Evolutionary conservation across 2,797 vertebrate genomes (phyloP).

Genomic region (Clarias laeviceps): DNA sequence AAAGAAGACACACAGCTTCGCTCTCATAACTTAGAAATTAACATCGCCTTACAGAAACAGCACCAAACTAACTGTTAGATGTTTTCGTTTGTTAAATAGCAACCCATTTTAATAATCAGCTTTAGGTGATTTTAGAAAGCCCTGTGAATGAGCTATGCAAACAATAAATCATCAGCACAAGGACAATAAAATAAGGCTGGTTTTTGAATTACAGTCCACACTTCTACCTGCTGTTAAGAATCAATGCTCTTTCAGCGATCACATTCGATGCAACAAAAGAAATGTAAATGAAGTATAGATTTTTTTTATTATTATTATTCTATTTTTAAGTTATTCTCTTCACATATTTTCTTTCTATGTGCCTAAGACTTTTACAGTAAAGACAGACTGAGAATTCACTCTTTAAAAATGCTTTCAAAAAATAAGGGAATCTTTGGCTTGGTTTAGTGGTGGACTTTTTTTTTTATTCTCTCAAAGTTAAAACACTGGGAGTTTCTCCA

Average conservation of each 20-base stretch:
- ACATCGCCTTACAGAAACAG: too few species aligned
- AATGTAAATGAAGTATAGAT: neutral
- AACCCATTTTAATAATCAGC: neutral
- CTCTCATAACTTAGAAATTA: too few species aligned
- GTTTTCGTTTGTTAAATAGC: neutral
- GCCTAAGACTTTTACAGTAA: neutral
- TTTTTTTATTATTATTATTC: neutral
- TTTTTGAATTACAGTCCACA: neutral
- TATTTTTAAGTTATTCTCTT: neutral
- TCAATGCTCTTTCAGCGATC: neutral
- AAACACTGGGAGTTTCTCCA: neutral
- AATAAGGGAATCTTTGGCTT: neutral
- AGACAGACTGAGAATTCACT: neutral
- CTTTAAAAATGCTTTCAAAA: neutral
- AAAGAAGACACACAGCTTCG: neutral
- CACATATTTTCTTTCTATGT: neutral
- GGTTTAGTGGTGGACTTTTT: neutral
- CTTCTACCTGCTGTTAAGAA: neutral
- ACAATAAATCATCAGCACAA: neutral
- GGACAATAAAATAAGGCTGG: neutral
- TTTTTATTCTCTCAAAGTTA: neutral
- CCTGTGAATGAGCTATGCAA: neutral
- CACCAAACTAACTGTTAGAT: neutral
- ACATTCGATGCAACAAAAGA: neutral
- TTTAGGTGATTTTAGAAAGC: neutral